These are phyloP conservation scores for Aphidius ervi DNA, from an alignment of 1,140 invertebrate species.

Conservation along the genomic window DNA sequence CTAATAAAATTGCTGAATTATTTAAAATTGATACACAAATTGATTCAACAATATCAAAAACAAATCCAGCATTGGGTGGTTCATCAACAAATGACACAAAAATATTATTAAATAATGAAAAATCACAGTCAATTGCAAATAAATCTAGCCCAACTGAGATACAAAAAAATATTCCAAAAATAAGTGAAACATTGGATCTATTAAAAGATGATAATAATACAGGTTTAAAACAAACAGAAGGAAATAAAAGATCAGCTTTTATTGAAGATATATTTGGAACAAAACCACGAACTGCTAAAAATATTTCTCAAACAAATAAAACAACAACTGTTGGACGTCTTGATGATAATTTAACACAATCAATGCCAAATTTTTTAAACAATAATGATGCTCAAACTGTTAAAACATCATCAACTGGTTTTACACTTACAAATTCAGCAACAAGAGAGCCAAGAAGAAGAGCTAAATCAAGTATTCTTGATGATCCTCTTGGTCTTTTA, in stretches of 20 bases:
- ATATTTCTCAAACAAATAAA: constrained; percentile 9
- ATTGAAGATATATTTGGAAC: constrained; percentile 39
- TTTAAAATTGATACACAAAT: constrained; percentile 1
- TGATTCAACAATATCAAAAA: too few species aligned
- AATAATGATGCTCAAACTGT: constrained; percentile 8
- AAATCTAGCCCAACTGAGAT: too few species aligned
- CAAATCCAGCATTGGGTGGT: too few species aligned
- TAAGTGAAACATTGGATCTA: background rate
- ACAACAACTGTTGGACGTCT: too few species aligned
- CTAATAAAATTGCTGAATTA: constrained; percentile 11
- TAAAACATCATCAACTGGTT: constrained; percentile 22
- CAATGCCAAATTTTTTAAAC: constrained; percentile 18
- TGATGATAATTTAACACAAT: background rate
- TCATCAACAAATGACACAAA: too few species aligned
- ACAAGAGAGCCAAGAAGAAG: constrained; percentile 36
- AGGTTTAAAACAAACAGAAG: constrained; percentile 23
- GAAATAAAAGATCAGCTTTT: constrained; percentile 30
- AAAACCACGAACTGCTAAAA: constrained; percentile 19
- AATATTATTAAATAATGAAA: too few species aligned
- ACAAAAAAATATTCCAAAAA: background rate
- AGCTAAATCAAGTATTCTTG: constrained; percentile 28
- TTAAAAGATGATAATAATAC: background rate
- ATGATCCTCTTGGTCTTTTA: constrained; percentile 40
- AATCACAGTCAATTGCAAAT: too few species aligned
- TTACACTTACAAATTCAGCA: constrained; percentile 21